Evolutionary conservation across 2,113 vertebrate genomes (phyloP).

Genomic region (Cairina moschata): DNA sequence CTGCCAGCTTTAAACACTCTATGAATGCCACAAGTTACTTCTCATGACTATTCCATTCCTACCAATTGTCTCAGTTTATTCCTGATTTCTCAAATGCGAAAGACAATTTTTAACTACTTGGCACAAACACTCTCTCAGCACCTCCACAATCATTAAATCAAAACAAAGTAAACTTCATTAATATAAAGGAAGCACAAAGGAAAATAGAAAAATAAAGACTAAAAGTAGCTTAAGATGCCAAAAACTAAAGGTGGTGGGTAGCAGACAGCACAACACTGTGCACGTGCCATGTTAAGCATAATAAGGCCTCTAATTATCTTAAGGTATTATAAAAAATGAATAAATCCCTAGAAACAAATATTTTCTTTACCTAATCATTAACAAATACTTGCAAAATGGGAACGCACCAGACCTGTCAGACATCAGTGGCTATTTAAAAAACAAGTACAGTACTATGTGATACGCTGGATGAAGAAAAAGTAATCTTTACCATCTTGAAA

Average conservation of each 20-base stretch:
- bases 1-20: neutral
- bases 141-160: fast-evolving
- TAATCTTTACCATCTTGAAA: conserved; percentile 91
- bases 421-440: fast-evolving
- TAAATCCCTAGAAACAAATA: fast-evolving
- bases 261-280: fast-evolving
- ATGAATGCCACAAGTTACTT: fast-evolving
- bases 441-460: neutral
- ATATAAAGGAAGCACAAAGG: neutral
- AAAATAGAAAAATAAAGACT: neutral
- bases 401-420: neutral
- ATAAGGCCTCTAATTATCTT: neutral
- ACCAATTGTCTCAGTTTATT: neutral
- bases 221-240: neutral
- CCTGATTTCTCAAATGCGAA: fast-evolving
- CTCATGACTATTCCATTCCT: neutral
- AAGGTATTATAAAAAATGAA: neutral
- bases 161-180: neutral
- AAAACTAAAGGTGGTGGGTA: neutral
- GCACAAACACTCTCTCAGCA: neutral
- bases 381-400: neutral
- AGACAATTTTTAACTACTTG: neutral
- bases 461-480: neutral
- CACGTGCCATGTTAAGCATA: fast-evolving
- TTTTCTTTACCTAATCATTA: neutral